Evolutionary conservation across 2,113 vertebrate genomes (phyloP), one percentile per base, ranked within the genome.

Genomic region (Nibea coibor): DNA sequence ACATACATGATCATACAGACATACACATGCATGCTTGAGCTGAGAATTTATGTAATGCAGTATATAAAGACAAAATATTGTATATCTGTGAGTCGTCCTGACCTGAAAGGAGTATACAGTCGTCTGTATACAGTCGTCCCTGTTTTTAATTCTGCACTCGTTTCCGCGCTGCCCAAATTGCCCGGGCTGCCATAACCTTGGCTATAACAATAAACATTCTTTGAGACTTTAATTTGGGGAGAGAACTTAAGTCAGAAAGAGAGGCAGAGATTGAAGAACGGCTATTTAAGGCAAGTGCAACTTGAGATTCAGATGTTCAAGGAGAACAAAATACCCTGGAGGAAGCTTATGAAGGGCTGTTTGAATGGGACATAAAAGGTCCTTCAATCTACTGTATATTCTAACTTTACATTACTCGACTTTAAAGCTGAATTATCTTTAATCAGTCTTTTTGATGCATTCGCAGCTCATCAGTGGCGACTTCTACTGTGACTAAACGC

Each of bases 221-320:
- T 74, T 66, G 72, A 87, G 87, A 86, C 82, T 89, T 91, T 85
- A 83, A 89, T 93, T 84, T 80, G 16, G 39, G 77, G 50, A 75
- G 66, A 82, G 50, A 89, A 78, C 71, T 84, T 81, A 45, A 91
- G 85, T 87, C 83, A 82, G 80, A 89, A 74, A 78, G 74, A 80
- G 78, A 77, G 81, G 67, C 70, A 70, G 86, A 77, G 75, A 86
- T 67, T 87, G 87, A 91, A 74, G 84, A 92, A 84, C 35, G 20
- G 78, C 89, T 93, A 92, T 93, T 91, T 87, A 81, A 90, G 84
- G 88, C 69, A 16, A 81, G 81, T 88, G 90, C 85, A 89, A 91
- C 85, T 82, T 90, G 81, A 92, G 87, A 92, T 87, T 88, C 67
- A 61, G 72, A 88, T 87, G 81, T 88, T 88, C 75, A 87, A 87